Evolutionary conservation across 2,113 vertebrate genomes (phyloP), one percentile per base, ranked within the genome.

Genomic region (Megaleporinus macrocephalus): DNA sequence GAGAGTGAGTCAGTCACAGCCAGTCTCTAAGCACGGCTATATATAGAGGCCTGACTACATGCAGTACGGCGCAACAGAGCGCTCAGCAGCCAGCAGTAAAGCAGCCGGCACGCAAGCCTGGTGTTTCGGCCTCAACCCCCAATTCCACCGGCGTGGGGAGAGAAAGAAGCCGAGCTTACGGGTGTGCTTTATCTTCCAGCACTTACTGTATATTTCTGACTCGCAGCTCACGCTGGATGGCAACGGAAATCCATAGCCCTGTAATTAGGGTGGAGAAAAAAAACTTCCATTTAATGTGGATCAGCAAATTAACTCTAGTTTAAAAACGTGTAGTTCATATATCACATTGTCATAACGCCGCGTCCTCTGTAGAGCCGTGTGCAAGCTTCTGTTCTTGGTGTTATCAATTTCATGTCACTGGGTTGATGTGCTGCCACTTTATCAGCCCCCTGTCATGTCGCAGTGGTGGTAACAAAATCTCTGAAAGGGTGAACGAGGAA

Each of bases 41-140:
- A 89, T 89, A 82, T 89, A 87, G 81, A 84, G 75, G 51, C 63
- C 73, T 73, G 36, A 79, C 68, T 78, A 62, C 73, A 68, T 41
- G 62, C 71, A 68, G 73, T 51, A 76, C 27, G 66, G 5, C 13
- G 20, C 24, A 22, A 57, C 51, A 55, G 49, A 57, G 22, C 9
- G 70, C 30, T 26, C 59, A 33, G 47, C 29, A 59, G 20, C 27
- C 30, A n/a, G 41, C 51, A 44, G 79, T 70, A 63, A 73, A 73
- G 63, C 65, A 55, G 77, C n/a, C 66, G 14, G 33, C 59, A 77
- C 27, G 1, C 66, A 51, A 53, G 22, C 68, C 55, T 53, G 65
- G 24, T 30, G 27, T 61, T 77, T 29, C 30, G 55, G 55, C 16
- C 57, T 66, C 12, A n/a, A 33, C 73, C 29, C 73, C 29, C 30